Base-by-base conservation (phyloP, 2,888 invertebrate species). In the Xanthia icteritia region DNA sequence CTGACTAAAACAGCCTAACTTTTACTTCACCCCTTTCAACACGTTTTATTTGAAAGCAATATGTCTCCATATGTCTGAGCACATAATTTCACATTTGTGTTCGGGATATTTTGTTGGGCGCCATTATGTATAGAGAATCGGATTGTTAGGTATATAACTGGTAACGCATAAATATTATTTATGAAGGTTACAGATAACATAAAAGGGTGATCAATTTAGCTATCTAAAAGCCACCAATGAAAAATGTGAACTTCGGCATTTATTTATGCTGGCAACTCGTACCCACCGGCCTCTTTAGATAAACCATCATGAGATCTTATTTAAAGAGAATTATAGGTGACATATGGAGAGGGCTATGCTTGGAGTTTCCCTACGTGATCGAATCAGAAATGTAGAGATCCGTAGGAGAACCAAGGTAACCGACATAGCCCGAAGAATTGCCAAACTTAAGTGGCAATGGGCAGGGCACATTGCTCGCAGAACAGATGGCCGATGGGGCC, bases 1-100 rank as follows among this genome's bases (percentile, higher is more conserved):
- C 94, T 93, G 94, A 94, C 94, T 93, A 89, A 91, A 93, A 92
- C 91, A 92, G 90, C 90, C 90, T 90, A 91, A 94, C 92, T 93
- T 93, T 93, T 92, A 91, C 91, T 92, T 89, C 86, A 81, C 73
- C 87, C 90, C 89, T 88, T 86, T 88, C 90, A 88, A 82, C 89
- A 90, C 91, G 90, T 93, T 94, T 94, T 94, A 94, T 91, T 88
- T 75, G 88, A 86, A 90, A 90, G 89, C 89, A 91, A 92, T 92
- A 92, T 91, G 89, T 91, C 91, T 90, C 89, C 87, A 81, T 79
- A 79, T 73, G 72, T 78, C 48, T 76, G 77, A 72, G 83, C 72
- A 80, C 83, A 86, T 86, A 84, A 84, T 81, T 83, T 88, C 82
- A 82, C 87, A 83, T 86, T 86, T 86, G 69, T 77, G 64, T 63